phyloP scores from a whole-genome alignment of 2,797 vertebrate species.

The Phoebastria nigripes region DNA sequence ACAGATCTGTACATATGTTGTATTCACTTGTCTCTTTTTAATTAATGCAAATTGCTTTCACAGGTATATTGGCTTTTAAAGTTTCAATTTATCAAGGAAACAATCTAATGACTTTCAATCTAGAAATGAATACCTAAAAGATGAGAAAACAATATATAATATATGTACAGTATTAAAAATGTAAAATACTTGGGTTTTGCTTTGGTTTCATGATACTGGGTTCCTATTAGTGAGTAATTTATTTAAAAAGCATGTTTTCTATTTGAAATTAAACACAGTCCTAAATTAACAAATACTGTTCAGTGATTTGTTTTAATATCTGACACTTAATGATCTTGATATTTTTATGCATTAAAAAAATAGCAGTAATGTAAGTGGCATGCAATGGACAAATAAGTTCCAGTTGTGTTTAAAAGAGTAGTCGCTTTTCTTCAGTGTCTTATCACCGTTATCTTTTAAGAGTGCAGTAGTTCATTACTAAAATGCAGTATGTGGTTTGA shows the following conservation, averaged over 20 bases:
- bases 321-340: constrained; percentile 55
- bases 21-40: constrained; percentile 51
- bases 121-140: constrained; percentile 44
- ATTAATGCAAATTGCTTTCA: constrained; percentile 46
- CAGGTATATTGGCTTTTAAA: constrained; percentile 57
- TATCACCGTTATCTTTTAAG: constrained; percentile 63
- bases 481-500: constrained; percentile 52
- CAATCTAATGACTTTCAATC: constrained; percentile 54
- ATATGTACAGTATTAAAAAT: constrained; percentile 68
- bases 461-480: constrained; percentile 62
- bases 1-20: constrained; percentile 56
- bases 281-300: constrained; percentile 59
- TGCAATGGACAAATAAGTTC: constrained; percentile 55
- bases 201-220: constrained; percentile 57
- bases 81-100: constrained; percentile 53
- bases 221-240: constrained; percentile 69
- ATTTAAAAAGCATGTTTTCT: constrained; percentile 73
- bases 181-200: constrained; percentile 42
- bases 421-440: constrained; percentile 35
- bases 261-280: constrained; percentile 63
- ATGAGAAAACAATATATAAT: constrained; percentile 63
- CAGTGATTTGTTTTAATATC: constrained; percentile 67
- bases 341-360: constrained; percentile 66
- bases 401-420: constrained; percentile 61
- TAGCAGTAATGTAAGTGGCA: constrained; percentile 61